Conservation (phyloP, 1,140 invertebrate species). For the Bicyclus anynana region DNA sequence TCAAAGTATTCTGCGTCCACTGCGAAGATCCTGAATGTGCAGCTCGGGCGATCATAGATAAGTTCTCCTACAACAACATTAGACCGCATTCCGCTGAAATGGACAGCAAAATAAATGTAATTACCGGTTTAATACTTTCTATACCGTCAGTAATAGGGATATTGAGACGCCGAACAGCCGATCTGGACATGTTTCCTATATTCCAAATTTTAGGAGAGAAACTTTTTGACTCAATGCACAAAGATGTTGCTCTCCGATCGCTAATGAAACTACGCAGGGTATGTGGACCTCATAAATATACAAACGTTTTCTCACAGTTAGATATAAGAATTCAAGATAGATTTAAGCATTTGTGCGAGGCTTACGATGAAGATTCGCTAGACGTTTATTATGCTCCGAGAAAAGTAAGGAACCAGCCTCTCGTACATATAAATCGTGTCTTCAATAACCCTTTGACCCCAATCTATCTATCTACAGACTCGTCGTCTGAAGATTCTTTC, state of each 20-base stretch:
- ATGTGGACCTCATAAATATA: conserved; percentile 81
- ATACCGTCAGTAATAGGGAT: conserved; percentile 81
- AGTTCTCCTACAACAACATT: conserved; percentile 79
- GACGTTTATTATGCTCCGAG: conserved; percentile 66
- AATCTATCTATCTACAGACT: conserved; percentile 52
- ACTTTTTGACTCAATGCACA: conserved; percentile 81
- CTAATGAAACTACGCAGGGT: conserved; percentile 82
- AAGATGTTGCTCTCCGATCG: conserved; percentile 83
- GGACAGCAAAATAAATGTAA: conserved; percentile 79
- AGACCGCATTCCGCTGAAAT: conserved; percentile 71
- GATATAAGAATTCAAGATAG: conserved; percentile 79
- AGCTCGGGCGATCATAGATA: conserved; percentile 80
- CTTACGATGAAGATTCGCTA: conserved; percentile 78
- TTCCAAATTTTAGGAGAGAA: conserved; percentile 81
- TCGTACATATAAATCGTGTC: conserved; percentile 58
- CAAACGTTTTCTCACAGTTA: conserved; percentile 68
- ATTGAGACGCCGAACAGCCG: conserved; percentile 59
- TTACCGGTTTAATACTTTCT: conserved; percentile 82
- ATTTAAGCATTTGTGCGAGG: conserved; percentile 82
- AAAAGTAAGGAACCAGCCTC: conserved; percentile 41
- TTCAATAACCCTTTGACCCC: conserved; percentile 47
- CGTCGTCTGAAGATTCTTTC: conserved; percentile 66
- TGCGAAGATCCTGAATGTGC: conserved; percentile 79
- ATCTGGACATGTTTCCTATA: conserved; percentile 63
- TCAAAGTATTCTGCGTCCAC: conserved; percentile 82